Conservation (phyloP, 2,797 vertebrate species). For the Menidia menidia region DNA sequence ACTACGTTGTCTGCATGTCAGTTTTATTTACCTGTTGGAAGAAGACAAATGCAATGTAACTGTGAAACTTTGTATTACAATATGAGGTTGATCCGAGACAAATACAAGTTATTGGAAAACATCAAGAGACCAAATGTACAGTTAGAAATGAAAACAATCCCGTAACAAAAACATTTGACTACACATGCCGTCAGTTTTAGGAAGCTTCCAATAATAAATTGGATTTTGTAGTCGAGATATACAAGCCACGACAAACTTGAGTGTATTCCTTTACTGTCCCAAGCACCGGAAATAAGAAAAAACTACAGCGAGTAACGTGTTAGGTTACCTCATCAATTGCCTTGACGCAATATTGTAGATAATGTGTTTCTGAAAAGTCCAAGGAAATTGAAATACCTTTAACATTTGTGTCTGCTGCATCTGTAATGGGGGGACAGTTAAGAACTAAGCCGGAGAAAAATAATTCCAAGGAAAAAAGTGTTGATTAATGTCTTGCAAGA, state of each 20-base stretch:
- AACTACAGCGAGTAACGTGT: constrained; percentile 35
- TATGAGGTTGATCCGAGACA: constrained; percentile 36
- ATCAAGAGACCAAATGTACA: constrained; percentile 27
- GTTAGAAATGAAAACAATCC: constrained; percentile 30
- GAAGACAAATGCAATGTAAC: constrained; percentile 37
- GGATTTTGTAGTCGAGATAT: constrained; percentile 10
- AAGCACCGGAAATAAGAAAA: constrained; percentile 35
- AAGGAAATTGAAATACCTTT: constrained; percentile 14
- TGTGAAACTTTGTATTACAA: constrained; percentile 25
- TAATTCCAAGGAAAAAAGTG: constrained; percentile 43
- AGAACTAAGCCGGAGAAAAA: constrained; percentile 29
- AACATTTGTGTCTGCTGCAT: constrained; percentile 26
- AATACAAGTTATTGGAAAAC: constrained; percentile 35
- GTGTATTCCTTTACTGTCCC: constrained; percentile 14
- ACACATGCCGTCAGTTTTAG: constrained; percentile 33
- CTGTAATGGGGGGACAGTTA: constrained; percentile 1
- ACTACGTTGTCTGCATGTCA: constrained; percentile 65
- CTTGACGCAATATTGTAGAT: constrained; percentile 14
- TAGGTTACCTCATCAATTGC: constrained; percentile 20
- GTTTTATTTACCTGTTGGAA: constrained; percentile 46
- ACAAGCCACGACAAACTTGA: constrained; percentile 22
- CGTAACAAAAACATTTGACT: constrained; percentile 14
- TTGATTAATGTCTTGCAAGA: constrained; percentile 37
- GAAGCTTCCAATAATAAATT: constrained; percentile 31
- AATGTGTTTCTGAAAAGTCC: constrained; percentile 24